A percentile compares a stretch with the other conserved stretches of the same genome.
These are phyloP conservation scores for Chelonoidis abingdonii DNA, from an alignment of 2,113 vertebrate species.

Conservation along the genomic window DNA sequence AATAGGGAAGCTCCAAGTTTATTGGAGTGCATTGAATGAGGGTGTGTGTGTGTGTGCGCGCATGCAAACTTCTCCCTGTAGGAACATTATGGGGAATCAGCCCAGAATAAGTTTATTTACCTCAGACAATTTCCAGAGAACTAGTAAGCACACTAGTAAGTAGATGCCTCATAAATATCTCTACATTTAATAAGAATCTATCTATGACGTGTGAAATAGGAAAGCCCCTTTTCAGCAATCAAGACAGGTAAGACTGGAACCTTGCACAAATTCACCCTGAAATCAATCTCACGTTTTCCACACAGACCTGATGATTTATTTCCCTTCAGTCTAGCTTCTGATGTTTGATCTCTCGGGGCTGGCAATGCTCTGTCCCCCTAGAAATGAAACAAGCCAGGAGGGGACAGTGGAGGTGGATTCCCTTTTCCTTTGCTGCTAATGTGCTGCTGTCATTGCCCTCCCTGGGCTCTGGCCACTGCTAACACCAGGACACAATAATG, in stretches of 20 bases:
- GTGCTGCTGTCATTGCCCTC: neutral
- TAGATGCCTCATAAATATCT: neutral
- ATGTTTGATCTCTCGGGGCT: neutral
- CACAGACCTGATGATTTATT: neutral
- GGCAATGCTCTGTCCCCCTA: neutral
- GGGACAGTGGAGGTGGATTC: accelerated
- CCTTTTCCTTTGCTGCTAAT: neutral
- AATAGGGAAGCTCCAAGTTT: neutral
- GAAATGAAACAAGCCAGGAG: neutral
- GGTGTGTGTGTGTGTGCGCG: neutral
- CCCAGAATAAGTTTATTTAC: neutral
- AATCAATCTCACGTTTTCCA: neutral
- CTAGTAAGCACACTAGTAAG: neutral
- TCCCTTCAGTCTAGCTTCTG: neutral
- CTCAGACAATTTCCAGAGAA: neutral
- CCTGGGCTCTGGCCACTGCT: neutral
- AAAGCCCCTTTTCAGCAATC: neutral
- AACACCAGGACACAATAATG: conserved; percentile 44
- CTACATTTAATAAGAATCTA: accelerated
- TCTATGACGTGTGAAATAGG: neutral
- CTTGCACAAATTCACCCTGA: neutral
- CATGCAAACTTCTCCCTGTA: neutral
- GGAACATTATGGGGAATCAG: neutral
- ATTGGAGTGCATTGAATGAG: neutral
- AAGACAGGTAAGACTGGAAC: neutral